Base-by-base conservation (phyloP, 2,113 vertebrate genomes). In the Indicator indicator region DNA sequence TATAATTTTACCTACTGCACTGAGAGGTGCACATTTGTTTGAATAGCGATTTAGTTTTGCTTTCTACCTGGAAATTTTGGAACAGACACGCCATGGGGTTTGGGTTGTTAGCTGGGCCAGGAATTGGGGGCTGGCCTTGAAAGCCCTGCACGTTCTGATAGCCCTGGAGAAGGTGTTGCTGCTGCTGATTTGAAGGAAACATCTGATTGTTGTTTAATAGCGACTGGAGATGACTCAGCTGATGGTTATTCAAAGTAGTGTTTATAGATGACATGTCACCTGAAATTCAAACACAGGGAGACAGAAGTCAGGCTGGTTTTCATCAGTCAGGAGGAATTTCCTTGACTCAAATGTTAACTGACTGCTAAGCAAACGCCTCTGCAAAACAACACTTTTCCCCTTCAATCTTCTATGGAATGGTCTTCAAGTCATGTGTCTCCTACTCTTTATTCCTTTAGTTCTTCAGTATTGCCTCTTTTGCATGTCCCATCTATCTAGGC, bases 31-130 rank as follows among this genome's bases (percentile, higher is more conserved):
- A 33, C 20, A 2, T 23, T 54, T 30, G 58, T 82, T 81, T 24
- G 55, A 65, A 44, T 2, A 88, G 4, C 0, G 33, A 74, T 20
- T 81, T 12, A 11, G 28, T 58, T 88, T n/a, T 42, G 58, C 65
- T 82, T 59, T 55, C 73, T 98, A 99, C 99, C 99, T 99, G 99
- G 97, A 99, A 99, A 93, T 98, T 99, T 95, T 99, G 99, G 97
- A 99, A 99, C 88, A 99, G 98, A 98, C 99, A 99, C 36, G 98
- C 98, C 99, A 99, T 98, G 93, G 98, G 98, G 97, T 98, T 98
- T 23, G 98, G 97, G 85, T 96, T 98, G 97, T 95, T 97, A 86
- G 98, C 97, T 71, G 98, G 92, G 88, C 98, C 99, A 71, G 98
- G 96, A 80, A 98, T 95, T 54, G 98, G 96, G 58, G 98, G 83